A percentile compares a stretch with the other conserved stretches of the same genome.
Evolutionary conservation across 2,113 vertebrate genomes (phyloP).

Genomic region (Varanus komodoensis): DNA sequence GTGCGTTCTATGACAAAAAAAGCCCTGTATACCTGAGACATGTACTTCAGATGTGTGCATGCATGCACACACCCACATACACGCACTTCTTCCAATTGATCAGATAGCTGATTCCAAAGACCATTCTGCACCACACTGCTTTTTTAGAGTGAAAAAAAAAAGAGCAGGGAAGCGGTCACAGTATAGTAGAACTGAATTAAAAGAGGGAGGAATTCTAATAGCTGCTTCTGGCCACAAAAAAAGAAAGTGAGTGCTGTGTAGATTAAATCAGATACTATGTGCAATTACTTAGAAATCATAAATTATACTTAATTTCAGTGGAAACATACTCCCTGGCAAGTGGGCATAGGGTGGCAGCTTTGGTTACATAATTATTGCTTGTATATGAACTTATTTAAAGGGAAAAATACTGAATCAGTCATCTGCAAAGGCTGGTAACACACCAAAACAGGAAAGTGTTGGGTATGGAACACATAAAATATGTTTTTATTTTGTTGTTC

Average conservation of each 20-base stretch:
- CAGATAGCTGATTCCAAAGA: background rate
- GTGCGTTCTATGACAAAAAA: too few relatives aligned
- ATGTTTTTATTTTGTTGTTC: background rate
- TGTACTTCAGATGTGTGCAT: background rate
- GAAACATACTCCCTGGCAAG: background rate
- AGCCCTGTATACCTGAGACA: too few relatives aligned
- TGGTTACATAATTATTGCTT: background rate
- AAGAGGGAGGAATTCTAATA: background rate
- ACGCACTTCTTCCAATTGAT: background rate
- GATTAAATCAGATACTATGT: background rate
- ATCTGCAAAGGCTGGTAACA: background rate
- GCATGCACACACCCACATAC: background rate
- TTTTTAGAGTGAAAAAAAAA: background rate
- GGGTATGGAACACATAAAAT: background rate
- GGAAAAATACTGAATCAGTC: background rate
- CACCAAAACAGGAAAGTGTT: background rate
- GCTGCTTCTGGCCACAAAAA: background rate
- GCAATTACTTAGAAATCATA: conserved; percentile 1
- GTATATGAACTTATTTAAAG: background rate
- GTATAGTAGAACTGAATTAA: background rate
- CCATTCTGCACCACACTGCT: background rate
- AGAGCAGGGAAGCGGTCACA: background rate
- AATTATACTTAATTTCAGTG: background rate
- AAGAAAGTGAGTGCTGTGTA: background rate
- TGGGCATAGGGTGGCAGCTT: background rate